Evolutionary conservation across 2,113 vertebrate genomes (phyloP), one percentile per base, ranked within the genome.

Genomic region (Grantiella picta): DNA sequence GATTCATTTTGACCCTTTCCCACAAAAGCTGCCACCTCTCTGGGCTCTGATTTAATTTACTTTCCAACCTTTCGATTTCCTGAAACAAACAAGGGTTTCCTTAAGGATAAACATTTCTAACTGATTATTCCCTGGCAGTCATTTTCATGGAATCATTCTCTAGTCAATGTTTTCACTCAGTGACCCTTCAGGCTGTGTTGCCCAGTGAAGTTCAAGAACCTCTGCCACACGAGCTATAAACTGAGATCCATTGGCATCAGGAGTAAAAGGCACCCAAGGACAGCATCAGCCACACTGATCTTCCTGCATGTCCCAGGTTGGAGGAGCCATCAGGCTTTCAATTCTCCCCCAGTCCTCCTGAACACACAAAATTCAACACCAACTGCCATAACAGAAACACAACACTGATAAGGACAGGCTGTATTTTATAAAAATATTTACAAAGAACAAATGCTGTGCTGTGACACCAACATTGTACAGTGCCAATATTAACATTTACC

Each of bases 11-110:
- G 86, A 99, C 98, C 90, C 98, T 98, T 96, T 99, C 99, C 98
- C 99, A 98, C 60, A 99, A 97, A n/a, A 98, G 97, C 66, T 99
- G 98, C 99, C 99, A 99, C 86, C 97, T 98, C 94, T 99, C 99
- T 31, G 99, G 97, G 44, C 91, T 97, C 97, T 99, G 99, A 93
- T 98, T 98, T 94, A 99, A 97, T 96, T 99, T 98, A 38, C 94
- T 98, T 96, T 99, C 99, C 97, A 99, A 95, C 96, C 97, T 98
- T 98, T 99, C 99, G 1, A 99, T 99, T 97, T 99, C 99, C 99
- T 99, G 97, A 75, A 98, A 98, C 54, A 78, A 92, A 91, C 15
- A 94, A 28, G 15, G 22, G 12, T 95, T 96, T 97, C 91, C 53
- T 40, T 81, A 86, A 45, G 77, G 57, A 89, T 49, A 73, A 92